phyloP scores from a whole-genome alignment of 2,888 invertebrate genomes.

The Hipparchia semele region DNA sequence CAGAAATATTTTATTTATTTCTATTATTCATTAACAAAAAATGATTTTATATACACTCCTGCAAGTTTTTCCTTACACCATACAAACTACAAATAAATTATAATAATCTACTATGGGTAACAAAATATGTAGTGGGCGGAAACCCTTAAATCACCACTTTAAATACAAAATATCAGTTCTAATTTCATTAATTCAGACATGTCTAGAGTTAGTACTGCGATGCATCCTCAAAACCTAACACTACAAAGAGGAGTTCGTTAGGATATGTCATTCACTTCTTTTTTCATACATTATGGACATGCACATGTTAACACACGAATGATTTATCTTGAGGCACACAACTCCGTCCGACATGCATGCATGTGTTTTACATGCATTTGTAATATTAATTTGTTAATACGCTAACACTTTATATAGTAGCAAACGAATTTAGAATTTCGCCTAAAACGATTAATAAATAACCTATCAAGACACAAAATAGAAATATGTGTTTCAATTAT shows the following conservation, averaged over 20 bases:
- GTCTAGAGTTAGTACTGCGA: constrained; percentile 30
- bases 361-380: constrained; percentile 14
- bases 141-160: background rate
- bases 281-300: constrained; percentile 59
- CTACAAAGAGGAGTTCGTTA: constrained; percentile 44
- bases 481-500: background rate
- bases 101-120: no score
- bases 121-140: background rate
- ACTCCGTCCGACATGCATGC: constrained; percentile 42
- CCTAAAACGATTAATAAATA: background rate
- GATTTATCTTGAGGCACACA: constrained; percentile 37
- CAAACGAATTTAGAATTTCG: background rate
- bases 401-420: background rate
- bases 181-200: constrained; percentile 21
- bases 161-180: background rate
- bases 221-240: constrained; percentile 25
- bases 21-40: no score
- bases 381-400: background rate
- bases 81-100: no score
- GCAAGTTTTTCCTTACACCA: no score
- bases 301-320: constrained; percentile 49
- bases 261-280: constrained; percentile 78
- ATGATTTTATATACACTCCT: background rate
- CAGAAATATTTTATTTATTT: background rate
- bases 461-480: background rate